Base-by-base conservation (phyloP, 2,113 vertebrate species). In the Ascaphus truei region DNA sequence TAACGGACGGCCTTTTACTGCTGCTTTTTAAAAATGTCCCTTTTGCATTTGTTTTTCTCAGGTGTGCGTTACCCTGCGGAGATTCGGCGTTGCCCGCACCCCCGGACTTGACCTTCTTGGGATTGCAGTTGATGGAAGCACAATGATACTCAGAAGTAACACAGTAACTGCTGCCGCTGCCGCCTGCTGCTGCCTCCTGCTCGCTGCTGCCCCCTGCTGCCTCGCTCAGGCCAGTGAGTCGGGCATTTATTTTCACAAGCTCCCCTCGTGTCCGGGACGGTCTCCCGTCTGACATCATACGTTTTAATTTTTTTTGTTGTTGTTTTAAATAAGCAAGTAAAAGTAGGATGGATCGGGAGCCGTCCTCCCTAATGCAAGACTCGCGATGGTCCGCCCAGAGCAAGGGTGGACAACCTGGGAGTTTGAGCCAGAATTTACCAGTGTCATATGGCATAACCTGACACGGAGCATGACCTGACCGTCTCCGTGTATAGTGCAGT, bases 51-150 rank as follows among this genome's bases (percentile, higher is more conserved):
- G 1, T 5, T 45, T 2, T 11, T 16, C 43, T 36, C 18, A 7
- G 16, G 34, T 57, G 55, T 48, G 41, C 26, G 5, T 12, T 9
- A 12, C 2, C 18, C 31, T 18, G 45, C 26, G 29, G 53, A 68
- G 48, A 30, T 29, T 25, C 25, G 23, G 18, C 23, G 20, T 37
- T 47, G 64, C 8, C 27, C 39, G 1, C n/a, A 12, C 1, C 27
- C 31, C 30, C 9, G 1, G 25, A 18, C 12, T 13, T 12, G n/a
- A n/a, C n/a, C n/a, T n/a, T n/a, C n/a, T n/a, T n/a, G n/a, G n/a
- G n/a, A n/a, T n/a, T n/a, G n/a, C 37, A 7, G 36, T 57, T 41
- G 41, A 57, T 57, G 66, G 66, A 59, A 50, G 39, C 18, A 68
- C 8, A 25, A 68, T 68, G 66, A 22, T 50, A 18, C 30, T 15